These are phyloP conservation scores for Cecidostiba fungosa DNA, from an alignment of 2,888 invertebrate species.

Conservation along the genomic window DNA sequence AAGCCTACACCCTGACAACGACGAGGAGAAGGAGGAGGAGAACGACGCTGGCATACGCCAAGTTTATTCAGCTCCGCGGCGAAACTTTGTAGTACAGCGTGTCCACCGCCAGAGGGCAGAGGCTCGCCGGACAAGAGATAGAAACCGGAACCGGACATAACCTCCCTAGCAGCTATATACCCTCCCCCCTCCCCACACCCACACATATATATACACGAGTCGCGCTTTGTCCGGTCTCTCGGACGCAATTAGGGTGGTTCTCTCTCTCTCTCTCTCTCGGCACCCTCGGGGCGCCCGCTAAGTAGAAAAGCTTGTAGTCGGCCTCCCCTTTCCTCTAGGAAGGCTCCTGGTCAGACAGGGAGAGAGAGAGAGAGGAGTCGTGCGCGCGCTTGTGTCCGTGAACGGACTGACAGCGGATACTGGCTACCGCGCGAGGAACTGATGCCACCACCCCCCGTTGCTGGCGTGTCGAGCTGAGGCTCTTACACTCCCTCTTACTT, in stretches of 20 bases:
- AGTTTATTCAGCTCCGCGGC: constrained; percentile 78
- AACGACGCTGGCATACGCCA: constrained; percentile 63
- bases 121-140: constrained; percentile 70
- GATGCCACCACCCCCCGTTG: not conserved
- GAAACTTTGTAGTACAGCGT: constrained; percentile 80
- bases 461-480: constrained; percentile 5
- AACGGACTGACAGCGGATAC: constrained; percentile 74
- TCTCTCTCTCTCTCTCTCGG: constrained; percentile 64
- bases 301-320: constrained; percentile 80
- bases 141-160: constrained; percentile 77
- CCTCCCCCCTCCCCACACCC: constrained; percentile 33
- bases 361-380: constrained; percentile 25
- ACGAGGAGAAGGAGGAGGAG: too few relatives aligned
- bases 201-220: constrained; percentile 75
- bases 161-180: constrained; percentile 66
- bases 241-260: constrained; percentile 80
- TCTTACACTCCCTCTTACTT: not conserved
- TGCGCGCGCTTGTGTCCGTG: constrained; percentile 16
- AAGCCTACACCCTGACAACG: not conserved
- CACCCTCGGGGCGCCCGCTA: constrained; percentile 77
- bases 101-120: constrained; percentile 79
- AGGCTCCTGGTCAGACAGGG: constrained; percentile 14
- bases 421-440: constrained; percentile 70
- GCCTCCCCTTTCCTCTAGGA: constrained; percentile 25
- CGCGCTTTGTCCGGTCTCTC: constrained; percentile 80